These are phyloP conservation scores for Notodonta dromedarius DNA, from an alignment of 2,888 invertebrate genomes.

Conservation along the genomic window DNA sequence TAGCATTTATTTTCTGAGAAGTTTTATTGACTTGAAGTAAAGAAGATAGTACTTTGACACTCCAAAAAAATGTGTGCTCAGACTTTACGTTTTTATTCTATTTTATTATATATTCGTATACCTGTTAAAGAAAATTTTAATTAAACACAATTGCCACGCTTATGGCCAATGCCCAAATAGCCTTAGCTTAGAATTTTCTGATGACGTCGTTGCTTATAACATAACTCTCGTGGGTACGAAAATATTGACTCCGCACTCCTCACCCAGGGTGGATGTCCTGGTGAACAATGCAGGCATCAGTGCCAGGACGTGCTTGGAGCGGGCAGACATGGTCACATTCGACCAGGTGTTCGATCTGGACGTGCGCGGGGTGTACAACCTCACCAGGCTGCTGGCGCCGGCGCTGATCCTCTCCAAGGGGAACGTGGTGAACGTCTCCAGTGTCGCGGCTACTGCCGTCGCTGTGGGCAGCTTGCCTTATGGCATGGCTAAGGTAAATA, in stretches of 20 bases:
- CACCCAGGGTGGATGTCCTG: slow-evolving; percentile 32
- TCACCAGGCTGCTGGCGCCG: slow-evolving; percentile 87
- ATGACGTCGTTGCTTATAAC: background rate
- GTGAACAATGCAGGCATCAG: slow-evolving; percentile 84
- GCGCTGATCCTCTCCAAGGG: slow-evolving; percentile 85
- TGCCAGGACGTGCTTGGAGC: slow-evolving; percentile 56
- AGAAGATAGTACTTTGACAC: too few relatives aligned
- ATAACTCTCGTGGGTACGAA: background rate
- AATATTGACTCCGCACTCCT: too few relatives aligned
- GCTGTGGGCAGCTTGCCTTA: slow-evolving; percentile 94
- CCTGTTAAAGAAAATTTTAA: too few relatives aligned
- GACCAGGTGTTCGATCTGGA: slow-evolving; percentile 85
- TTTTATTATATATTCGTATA: too few relatives aligned
- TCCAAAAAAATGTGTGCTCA: too few relatives aligned
- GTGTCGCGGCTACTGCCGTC: slow-evolving; percentile 86
- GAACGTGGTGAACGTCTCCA: slow-evolving; percentile 90
- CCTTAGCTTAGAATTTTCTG: background rate
- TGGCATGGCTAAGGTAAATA: slow-evolving; percentile 90
- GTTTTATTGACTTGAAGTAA: too few relatives aligned
- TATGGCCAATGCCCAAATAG: too few relatives aligned
- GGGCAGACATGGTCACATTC: slow-evolving; percentile 46
- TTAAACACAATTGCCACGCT: too few relatives aligned
- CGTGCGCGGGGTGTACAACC: slow-evolving; percentile 83
- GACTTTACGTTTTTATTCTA: too few relatives aligned
- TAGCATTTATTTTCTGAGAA: too few relatives aligned